phyloP scores from a whole-genome alignment of 2,888 invertebrate genomes.

The Erebia palarica region DNA sequence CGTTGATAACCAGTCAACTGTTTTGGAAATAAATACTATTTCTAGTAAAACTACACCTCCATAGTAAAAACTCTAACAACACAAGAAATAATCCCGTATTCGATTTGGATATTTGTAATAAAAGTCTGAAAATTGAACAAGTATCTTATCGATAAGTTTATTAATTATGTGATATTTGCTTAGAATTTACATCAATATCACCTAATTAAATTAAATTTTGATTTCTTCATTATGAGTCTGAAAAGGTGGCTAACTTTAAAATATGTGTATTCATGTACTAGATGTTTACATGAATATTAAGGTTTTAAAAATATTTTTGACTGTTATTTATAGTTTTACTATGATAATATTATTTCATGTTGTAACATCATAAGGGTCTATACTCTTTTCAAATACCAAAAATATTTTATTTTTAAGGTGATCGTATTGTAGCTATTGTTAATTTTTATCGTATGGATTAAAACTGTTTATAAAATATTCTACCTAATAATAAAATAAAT shows the following conservation, averaged over 20 bases:
- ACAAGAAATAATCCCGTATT: not conserved
- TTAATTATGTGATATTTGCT: conserved; percentile 6
- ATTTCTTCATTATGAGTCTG: conserved; percentile 12
- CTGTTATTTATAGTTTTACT: too few species aligned
- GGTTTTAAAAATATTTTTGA: too few species aligned
- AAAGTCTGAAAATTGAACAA: not conserved
- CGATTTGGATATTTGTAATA: not conserved
- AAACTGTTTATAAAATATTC: too few species aligned
- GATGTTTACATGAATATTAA: too few species aligned
- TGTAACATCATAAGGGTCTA: too few species aligned
- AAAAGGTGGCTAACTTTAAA: not conserved
- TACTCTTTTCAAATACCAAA: too few species aligned
- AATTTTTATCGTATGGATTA: too few species aligned
- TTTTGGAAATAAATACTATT: conserved; percentile 75
- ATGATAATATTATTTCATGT: not conserved
- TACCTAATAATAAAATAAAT: too few species aligned
- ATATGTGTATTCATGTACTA: not conserved
- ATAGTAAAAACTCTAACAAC: conserved; percentile 9
- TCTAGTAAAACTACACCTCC: conserved; percentile 66
- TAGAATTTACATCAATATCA: not conserved
- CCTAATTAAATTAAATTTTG: too few species aligned
- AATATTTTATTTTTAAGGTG: too few species aligned
- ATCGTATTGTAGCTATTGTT: too few species aligned
- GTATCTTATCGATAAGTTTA: not conserved
- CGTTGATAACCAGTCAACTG: conserved; percentile 69